These are phyloP conservation scores for Artibeus jamaicensis DNA, from an alignment of 2,797 vertebrate species.

Conservation along the genomic window DNA sequence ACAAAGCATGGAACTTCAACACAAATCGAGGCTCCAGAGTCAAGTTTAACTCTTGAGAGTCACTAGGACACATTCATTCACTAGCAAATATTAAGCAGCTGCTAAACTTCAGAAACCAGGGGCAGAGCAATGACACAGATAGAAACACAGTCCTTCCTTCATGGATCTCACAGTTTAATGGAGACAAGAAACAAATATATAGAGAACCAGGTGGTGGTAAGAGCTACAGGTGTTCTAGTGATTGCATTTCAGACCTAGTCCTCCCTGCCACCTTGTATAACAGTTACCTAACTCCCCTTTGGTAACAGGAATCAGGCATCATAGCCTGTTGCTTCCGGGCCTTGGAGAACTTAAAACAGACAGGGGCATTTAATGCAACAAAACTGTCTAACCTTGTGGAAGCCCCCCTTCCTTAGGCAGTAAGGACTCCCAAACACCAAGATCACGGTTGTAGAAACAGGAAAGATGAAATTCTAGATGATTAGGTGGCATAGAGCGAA, in stretches of 20 bases:
- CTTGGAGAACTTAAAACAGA: not conserved
- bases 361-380: not conserved
- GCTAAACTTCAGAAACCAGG: not conserved
- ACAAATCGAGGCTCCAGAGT: not conserved
- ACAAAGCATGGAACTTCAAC: not conserved
- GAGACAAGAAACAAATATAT: not conserved
- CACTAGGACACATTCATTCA: not conserved
- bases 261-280: not conserved
- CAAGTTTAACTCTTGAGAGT: not conserved
- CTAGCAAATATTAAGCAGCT: not conserved
- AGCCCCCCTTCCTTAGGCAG: not conserved
- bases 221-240: not conserved
- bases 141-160: not conserved
- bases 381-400: not conserved
- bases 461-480: not conserved
- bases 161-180: not conserved
- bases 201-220: not conserved
- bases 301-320: not conserved
- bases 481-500: not conserved
- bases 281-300: not conserved
- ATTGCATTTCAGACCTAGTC: no score
- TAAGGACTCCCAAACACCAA: not conserved
- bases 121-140: not conserved
- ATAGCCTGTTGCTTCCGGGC: not conserved
- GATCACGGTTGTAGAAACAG: not conserved